Base-by-base conservation (phyloP, 2,113 vertebrate genomes). In the Ceyx melanurus region DNA sequence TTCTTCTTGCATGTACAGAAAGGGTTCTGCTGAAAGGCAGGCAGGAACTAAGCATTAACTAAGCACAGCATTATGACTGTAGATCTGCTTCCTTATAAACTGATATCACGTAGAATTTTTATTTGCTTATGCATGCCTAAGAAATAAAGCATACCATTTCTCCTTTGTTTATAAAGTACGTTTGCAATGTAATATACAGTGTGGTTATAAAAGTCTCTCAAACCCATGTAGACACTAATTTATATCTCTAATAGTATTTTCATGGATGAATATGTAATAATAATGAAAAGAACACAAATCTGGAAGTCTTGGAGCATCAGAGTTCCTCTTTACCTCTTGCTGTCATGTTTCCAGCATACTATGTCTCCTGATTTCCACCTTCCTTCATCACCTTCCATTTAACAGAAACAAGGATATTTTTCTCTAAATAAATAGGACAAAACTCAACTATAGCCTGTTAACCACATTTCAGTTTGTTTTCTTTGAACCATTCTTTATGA, bases 281-380 rank as follows among this genome's bases (percentile, higher is more conserved):
- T 5, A 80, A 46, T 26, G 10, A 40, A 82, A 67, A 54, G 57
- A 18, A 0, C 18, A 57, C 0, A 0, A 10, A 54, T 13, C 5
- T 67, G 65, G 51, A 85, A 48, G 6, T 60, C 20, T 6, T 3
- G 20, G 28, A 60, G 48, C 43, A 58, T 20, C 28, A 77, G 5
- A 67, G 15, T 18, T 64, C 18, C 6, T 74, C 42, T 50, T 29
- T 25, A 26, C 7, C 9, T 68, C 33, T 57, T 54, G 14, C 50
- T 8, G 6, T 11, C 26, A 51, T 5, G 14, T 35, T 20, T 12
- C 8, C 40, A 75, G 45, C 22, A 23, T 5, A 15, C 5, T 17
- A 12, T 0, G 0, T 13, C 46, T 58, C 35, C 42, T 15, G 4
- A 50, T 58, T 67, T 50, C 46, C 54, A 33, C 10, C 8, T 56